Evolutionary conservation across 53 echinoderm and acorn worm genomes (phyloP).

Genomic region (Echinometra lucunter): DNA sequence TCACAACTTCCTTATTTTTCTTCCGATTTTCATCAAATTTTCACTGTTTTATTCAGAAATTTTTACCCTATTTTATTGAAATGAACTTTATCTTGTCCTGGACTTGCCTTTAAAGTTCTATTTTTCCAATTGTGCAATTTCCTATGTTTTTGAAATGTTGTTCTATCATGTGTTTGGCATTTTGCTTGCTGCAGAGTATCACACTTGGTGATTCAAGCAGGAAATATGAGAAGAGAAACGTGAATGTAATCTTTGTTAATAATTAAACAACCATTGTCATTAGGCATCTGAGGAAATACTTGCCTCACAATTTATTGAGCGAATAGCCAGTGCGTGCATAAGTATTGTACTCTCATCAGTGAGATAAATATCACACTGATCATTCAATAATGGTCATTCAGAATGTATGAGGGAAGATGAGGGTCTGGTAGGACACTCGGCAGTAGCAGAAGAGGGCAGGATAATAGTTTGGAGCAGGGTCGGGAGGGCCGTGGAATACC

Average conservation of each 20-base stretch:
- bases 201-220: not conserved
- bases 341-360: not conserved
- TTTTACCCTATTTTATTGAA: too few species aligned
- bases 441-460: slow-evolving; percentile 17
- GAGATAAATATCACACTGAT: slow-evolving; percentile 30
- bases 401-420: not conserved
- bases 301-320: slow-evolving; percentile 4
- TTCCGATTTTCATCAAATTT: too few species aligned
- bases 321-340: not conserved
- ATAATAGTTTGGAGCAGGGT: slow-evolving; percentile 25
- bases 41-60: too few species aligned
- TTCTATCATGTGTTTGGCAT: not conserved
- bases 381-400: slow-evolving; percentile 22
- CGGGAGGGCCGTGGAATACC: slow-evolving; percentile 23
- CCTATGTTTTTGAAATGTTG: not conserved
- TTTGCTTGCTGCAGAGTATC: not conserved
- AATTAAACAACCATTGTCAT: not conserved
- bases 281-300: slow-evolving; percentile 1
- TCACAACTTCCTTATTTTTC: too few species aligned
- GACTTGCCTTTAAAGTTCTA: too few species aligned
- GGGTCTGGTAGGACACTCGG: slow-evolving; percentile 29
- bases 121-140: too few species aligned
- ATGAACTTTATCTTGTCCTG: too few species aligned
- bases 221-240: not conserved
- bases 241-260: slow-evolving; percentile 12